phyloP scores from a whole-genome alignment of 2,113 vertebrate species.

The Hydrolagus affinis region DNA sequence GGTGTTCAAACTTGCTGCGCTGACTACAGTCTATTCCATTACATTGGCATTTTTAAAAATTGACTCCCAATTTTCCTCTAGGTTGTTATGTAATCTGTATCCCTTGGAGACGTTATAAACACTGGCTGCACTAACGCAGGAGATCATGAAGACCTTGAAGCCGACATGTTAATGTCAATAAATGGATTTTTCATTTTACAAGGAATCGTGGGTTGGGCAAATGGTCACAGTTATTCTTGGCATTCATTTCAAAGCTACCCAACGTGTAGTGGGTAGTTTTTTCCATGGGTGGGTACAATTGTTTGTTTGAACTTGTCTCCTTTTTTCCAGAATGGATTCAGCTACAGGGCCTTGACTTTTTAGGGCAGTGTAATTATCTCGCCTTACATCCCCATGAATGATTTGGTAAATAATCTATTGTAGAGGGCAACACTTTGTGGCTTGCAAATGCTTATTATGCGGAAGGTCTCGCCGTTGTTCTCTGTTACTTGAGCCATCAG shows the following conservation, averaged over 20 bases:
- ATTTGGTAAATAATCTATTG: too few relatives aligned
- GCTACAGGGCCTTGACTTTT: neutral
- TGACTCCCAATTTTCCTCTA: neutral
- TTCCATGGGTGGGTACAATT: neutral
- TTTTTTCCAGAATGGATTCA: neutral
- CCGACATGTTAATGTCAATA: neutral
- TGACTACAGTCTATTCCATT: neutral
- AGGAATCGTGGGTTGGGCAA: neutral
- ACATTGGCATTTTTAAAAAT: neutral
- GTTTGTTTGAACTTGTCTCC: constrained; percentile 14
- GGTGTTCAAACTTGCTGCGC: neutral
- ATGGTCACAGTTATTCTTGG: neutral
- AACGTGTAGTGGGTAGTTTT: neutral
- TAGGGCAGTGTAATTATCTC: too few relatives aligned
- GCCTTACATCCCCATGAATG: too few relatives aligned
- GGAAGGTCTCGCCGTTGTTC: too few relatives aligned
- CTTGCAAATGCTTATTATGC: too few relatives aligned
- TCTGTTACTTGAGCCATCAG: too few relatives aligned
- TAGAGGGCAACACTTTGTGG: too few relatives aligned
- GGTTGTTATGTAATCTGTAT: too few relatives aligned
- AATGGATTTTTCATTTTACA: neutral
- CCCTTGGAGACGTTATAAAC: too few relatives aligned
- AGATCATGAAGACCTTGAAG: too few relatives aligned
- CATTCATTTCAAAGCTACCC: neutral
- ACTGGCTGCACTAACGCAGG: too few relatives aligned